Evolutionary conservation across 2,888 invertebrate species (phyloP), one percentile per base, ranked within the genome.

Genomic region (Athalia circularis): DNA sequence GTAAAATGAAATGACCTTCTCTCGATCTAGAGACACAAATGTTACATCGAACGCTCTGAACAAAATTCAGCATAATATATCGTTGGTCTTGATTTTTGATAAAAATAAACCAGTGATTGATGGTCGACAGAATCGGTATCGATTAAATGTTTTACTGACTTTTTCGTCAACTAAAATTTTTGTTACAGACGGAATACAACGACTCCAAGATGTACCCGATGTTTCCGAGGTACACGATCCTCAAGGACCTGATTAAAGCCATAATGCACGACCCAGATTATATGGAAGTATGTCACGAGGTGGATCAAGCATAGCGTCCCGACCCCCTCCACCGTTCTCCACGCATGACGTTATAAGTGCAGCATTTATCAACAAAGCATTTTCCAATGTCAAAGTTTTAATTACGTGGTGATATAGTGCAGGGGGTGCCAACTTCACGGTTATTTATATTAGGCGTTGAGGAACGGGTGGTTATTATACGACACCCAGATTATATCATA

Each of bases 221-320:
- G 91, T 95, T 98, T 88, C 96, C 98, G 48, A 95, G 98, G 74
- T 99, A 99, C 93, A 96, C 96, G 80, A 96, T 98, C 94, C 94
- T 99, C 84, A 99, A 99, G 91, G 97, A 97, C 90, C 98, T 99
- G 97, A 98, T 98, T 88, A 98, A 98, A 92, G 96, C 96, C 88
- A 97, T 97, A 86, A 96, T 97, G 94, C 95, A 97, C 87, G 96
- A 97, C 91, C 97, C 97, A n/a, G 97, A 97, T 91, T 98, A 97
- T 92, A 97, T 98, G 96, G 98, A 98, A 91, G 97, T 98, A 81
- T 97, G 97, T 91, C 98, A 98, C 90, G 98, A 98, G 91, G 94
- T 96, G 90, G 96, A 95, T 81, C 89, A 87, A 84, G 86, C 88
- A 89, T 90, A 89, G 87, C 88, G 87, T 82, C 86, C 87, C 79